Percentiles rank a stretch among this genome's conserved stretches.
Conservation (phyloP, 1,140 invertebrate genomes). For the Ceratina calcarata region DNA sequence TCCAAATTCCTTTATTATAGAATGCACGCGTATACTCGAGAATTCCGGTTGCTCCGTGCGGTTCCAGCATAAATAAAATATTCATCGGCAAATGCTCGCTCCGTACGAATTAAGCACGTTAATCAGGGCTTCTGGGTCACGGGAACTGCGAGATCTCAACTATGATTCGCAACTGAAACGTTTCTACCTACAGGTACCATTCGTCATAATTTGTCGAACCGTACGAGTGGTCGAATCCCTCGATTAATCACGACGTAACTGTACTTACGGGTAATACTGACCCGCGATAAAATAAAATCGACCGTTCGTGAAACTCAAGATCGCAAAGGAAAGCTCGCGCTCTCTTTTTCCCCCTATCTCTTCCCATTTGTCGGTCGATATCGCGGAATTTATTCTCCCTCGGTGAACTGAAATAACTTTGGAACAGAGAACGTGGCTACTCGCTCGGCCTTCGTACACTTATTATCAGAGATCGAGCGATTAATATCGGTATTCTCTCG, state of each 20-base stretch:
- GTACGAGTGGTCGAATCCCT: conserved; percentile 68
- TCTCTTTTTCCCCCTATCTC: background rate
- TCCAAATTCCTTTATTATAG: too few relatives aligned
- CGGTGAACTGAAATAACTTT: background rate
- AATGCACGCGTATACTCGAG: background rate
- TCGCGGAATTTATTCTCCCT: conserved; percentile 53
- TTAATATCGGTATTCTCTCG: too few relatives aligned
- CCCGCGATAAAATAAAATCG: conserved; percentile 46
- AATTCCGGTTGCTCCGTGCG: background rate
- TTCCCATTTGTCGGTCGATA: conserved; percentile 43
- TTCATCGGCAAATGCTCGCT: background rate
- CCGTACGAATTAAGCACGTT: background rate
- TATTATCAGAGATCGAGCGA: background rate
- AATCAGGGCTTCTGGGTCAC: too few relatives aligned
- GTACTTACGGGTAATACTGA: too few relatives aligned
- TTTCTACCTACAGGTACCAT: conserved; percentile 55
- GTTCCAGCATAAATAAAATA: background rate
- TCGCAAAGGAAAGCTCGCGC: conserved; percentile 16
- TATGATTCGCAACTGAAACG: conserved; percentile 38
- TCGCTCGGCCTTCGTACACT: background rate
- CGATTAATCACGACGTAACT: conserved; percentile 72
- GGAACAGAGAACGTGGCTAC: background rate
- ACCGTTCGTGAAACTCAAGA: conserved; percentile 7
- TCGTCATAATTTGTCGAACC: conserved; percentile 77
- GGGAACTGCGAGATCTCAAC: conserved; percentile 42